A percentile compares a stretch with the other conserved stretches of the same genome.
Conservation (phyloP, 2,113 vertebrate species). For the Sorex araneus region DNA sequence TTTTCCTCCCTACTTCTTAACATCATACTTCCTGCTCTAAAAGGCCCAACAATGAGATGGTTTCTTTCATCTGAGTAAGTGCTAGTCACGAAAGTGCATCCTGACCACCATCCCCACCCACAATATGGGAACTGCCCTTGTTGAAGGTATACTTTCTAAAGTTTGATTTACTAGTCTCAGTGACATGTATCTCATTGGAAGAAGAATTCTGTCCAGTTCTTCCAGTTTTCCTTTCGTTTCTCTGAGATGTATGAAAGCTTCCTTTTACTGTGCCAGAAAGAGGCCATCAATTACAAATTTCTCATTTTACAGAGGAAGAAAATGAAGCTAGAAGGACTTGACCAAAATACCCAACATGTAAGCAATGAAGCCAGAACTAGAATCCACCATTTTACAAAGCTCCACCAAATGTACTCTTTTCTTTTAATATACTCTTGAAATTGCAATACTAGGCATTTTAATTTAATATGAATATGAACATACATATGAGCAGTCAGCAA, state of each 20-base stretch:
- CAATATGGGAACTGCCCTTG: background rate
- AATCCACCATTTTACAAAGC: background rate
- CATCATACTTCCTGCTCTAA: background rate
- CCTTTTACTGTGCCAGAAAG: background rate
- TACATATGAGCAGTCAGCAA: constrained; percentile 5
- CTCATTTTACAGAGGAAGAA: background rate
- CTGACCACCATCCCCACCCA: background rate
- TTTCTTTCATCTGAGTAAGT: background rate
- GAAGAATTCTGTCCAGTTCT: background rate
- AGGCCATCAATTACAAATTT: background rate
- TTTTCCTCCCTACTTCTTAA: background rate
- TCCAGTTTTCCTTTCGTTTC: background rate
- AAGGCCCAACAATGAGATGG: background rate
- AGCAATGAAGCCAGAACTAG: background rate
- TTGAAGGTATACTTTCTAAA: background rate
- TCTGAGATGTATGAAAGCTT: background rate
- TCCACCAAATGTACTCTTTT: background rate
- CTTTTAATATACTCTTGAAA: constrained; percentile 55
- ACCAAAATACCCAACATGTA: background rate
- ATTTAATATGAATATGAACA: constrained; percentile 48
- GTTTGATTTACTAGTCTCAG: background rate
- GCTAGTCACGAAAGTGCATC: background rate
- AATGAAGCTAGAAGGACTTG: background rate
- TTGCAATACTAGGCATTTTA: constrained; percentile 26
- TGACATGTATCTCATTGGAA: too few species aligned